Conservation (phyloP, 2,797 vertebrate species). For the Chiroxiphia lanceolata region DNA sequence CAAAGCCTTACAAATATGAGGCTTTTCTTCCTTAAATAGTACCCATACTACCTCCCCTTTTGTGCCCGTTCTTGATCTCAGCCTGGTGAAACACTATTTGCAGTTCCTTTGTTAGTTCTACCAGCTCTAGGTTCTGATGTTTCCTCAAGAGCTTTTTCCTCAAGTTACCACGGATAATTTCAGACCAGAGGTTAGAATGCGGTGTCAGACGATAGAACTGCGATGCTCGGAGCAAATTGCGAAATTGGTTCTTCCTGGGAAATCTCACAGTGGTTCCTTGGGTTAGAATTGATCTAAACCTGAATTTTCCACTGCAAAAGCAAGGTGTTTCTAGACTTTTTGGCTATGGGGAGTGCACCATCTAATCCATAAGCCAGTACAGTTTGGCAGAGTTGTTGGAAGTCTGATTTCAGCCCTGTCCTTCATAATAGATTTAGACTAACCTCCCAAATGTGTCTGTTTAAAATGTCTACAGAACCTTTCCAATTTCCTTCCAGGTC, state of each 20-base stretch:
- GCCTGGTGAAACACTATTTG: neutral
- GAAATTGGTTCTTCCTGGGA: neutral
- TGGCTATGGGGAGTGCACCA: neutral
- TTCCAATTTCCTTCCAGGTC: neutral
- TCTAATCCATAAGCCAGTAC: neutral
- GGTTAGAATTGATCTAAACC: neutral
- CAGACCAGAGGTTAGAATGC: neutral
- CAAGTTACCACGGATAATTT: neutral
- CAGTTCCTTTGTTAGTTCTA: neutral
- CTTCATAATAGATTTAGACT: neutral
- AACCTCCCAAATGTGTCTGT: neutral
- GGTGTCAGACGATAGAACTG: neutral
- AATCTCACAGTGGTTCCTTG: neutral
- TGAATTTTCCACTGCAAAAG: neutral
- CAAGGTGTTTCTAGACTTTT: neutral
- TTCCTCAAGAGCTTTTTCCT: neutral
- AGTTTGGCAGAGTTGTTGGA: neutral
- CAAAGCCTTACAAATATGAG: neutral
- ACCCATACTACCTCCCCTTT: neutral
- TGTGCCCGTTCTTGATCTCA: neutral
- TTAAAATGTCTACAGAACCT: neutral
- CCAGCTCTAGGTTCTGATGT: neutral
- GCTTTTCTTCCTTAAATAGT: neutral
- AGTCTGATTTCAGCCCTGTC: neutral
- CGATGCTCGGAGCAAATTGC: neutral